Conservation (phyloP, 2,113 vertebrate genomes). For the Pterocles burchelli region DNA sequence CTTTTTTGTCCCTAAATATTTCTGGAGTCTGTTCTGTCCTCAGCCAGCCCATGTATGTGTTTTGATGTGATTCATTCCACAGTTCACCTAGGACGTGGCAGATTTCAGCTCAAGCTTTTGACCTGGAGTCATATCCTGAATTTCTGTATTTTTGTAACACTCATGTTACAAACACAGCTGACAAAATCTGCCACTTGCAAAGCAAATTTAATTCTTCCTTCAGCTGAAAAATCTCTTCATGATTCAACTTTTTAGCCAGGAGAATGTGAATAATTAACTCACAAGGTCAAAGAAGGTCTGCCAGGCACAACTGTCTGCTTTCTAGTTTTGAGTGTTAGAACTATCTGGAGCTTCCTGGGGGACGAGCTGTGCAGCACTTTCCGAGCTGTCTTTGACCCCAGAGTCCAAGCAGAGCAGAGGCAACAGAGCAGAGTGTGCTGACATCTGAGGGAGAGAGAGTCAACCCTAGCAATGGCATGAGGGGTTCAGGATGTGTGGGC, state of each 20-base stretch:
- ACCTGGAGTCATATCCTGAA: neutral
- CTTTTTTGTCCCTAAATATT: neutral
- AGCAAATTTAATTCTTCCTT: neutral
- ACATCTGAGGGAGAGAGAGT: neutral
- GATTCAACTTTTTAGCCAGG: neutral
- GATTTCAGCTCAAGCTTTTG: neutral
- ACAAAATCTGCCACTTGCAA: neutral
- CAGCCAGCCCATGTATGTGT: neutral
- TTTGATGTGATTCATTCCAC: neutral
- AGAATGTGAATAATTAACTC: neutral
- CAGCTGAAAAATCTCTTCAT: neutral
- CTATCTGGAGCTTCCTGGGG: neutral
- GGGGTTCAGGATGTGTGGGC: neutral
- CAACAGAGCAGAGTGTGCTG: accelerated
- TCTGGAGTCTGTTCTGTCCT: neutral
- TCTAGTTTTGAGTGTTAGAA: neutral
- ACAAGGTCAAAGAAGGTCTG: neutral
- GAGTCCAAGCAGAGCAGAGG: neutral
- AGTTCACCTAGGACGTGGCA: neutral
- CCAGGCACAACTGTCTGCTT: neutral
- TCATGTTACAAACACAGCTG: neutral
- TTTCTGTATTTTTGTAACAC: neutral
- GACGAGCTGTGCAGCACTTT: neutral
- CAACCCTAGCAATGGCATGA: neutral
- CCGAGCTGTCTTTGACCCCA: neutral